Base-by-base conservation (phyloP, 2,797 vertebrate genomes). In the Urocyon cinereoargenteus region DNA sequence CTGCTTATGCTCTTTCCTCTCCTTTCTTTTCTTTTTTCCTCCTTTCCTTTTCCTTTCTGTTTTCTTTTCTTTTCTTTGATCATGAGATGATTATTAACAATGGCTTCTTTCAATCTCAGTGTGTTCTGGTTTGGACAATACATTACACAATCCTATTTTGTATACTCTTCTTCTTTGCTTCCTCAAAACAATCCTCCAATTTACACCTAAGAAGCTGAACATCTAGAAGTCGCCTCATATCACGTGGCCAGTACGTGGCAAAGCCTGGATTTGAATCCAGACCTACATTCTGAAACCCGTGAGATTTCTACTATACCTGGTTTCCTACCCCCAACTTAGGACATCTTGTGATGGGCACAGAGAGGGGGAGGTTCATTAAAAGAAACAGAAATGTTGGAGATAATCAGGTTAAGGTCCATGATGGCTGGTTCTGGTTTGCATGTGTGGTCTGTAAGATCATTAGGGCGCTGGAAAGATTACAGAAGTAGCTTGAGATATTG, bases 391-490 rank as follows among this genome's bases (percentile, higher is more conserved):
- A 40, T 3, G 4, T 61, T 18, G 24, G 61, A 14, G 90, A 77
- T 34, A 86, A n/a, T 40, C 36, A 53, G 49, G 18, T 28, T 59
- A 79, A 2, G 57, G 51, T 70, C 26, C 24, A 53, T 34, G 53
- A 68, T 22, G 61, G 40, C 6, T 2, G 28, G n/a, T 64, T 95
- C 64, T 40, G 18, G 31, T 82, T 72, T 75, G 53, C 64, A 61
- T 70, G 34, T 79, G 70, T 95, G 86, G 72, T 70, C 61, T 90
- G 28, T 66, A 40, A 86, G 61, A 72, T 89, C 86, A 96, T 83
- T 51, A 70, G 75, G 82, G 72, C 21, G 21, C 75, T 97, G 83
- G 86, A 97, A 96, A 89, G 59, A 86, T 89, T 89, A 96, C 0
- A 11, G 49, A 86, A 86, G 61, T 79, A 73, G 89, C 62, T 94